These are phyloP conservation scores for Myiotriccus ornatus DNA, from an alignment of 2,797 vertebrate genomes.

Conservation along the genomic window DNA sequence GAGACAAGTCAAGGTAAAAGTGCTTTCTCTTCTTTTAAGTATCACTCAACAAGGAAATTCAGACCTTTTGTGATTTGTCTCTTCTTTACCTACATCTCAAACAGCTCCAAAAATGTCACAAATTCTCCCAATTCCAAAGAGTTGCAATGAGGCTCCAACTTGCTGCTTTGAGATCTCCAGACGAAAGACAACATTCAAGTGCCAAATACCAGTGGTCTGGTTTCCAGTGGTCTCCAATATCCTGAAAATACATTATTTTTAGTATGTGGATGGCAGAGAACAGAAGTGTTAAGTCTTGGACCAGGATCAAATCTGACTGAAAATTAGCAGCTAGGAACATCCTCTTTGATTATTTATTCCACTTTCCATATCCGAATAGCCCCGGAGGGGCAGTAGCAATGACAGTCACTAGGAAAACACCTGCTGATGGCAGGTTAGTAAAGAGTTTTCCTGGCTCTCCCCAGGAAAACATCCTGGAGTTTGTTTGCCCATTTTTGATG, in stretches of 20 bases:
- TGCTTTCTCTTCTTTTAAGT: not conserved
- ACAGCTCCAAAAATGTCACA: not conserved
- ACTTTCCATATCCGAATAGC: slow-evolving; percentile 43
- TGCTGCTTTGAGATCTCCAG: not conserved
- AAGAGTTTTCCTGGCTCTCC: not conserved
- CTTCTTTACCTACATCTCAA: not conserved
- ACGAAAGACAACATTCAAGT: not conserved
- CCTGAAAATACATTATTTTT: slow-evolving; percentile 67
- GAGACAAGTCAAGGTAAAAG: not conserved
- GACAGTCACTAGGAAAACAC: slow-evolving; percentile 45
- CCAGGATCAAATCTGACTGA: slow-evolving; percentile 44
- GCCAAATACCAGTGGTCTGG: slow-evolving; percentile 47
- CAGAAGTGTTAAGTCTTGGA: slow-evolving; percentile 67
- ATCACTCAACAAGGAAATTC: not conserved
- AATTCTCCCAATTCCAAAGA: not conserved
- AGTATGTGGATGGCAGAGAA: slow-evolving; percentile 48
- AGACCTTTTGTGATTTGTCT: not conserved
- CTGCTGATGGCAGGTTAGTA: slow-evolving; percentile 14
- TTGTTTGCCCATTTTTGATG: not conserved
- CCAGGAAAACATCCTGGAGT: slow-evolving; percentile 3
- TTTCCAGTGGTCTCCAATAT: slow-evolving; percentile 52
- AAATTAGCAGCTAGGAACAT: slow-evolving; percentile 66
- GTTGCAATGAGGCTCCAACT: rapidly evolving
- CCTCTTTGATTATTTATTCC: slow-evolving; percentile 59
- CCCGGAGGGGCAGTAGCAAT: slow-evolving; percentile 24